phyloP scores from a whole-genome alignment of 2,888 invertebrate species.

The Melinopterus prodromus region DNA sequence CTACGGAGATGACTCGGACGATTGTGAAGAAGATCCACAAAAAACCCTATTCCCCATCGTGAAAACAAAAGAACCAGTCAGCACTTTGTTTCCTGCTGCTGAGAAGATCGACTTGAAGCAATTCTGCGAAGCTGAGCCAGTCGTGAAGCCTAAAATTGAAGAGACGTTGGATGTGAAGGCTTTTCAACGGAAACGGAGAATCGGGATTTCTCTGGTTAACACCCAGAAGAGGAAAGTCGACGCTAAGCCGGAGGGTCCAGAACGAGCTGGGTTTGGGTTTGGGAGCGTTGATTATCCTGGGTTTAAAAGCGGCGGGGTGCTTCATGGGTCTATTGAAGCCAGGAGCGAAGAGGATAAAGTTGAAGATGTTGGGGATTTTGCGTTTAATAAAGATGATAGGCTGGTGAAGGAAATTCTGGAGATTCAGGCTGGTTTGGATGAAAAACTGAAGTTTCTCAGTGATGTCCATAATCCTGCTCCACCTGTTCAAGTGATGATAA shows the following conservation, averaged over 20 bases:
- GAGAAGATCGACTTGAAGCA: constrained; percentile 57
- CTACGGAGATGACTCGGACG: constrained; percentile 65
- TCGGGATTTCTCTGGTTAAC: constrained; percentile 62
- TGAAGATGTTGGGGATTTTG: constrained; percentile 18
- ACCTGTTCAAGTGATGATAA: constrained; percentile 68
- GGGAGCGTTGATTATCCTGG: constrained; percentile 47
- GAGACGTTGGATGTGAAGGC: constrained; percentile 58
- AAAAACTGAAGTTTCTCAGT: constrained; percentile 67
- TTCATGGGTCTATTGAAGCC: constrained; percentile 50
- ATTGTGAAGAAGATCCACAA: constrained; percentile 55
- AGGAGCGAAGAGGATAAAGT: constrained; percentile 19
- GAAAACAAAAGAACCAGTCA: constrained; percentile 39
- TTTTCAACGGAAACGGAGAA: constrained; percentile 65
- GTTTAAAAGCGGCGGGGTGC: constrained; percentile 58
- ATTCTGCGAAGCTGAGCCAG: constrained; percentile 43
- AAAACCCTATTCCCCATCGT: constrained; percentile 36
- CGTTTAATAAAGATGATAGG: constrained; percentile 37
- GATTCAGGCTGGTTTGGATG: constrained; percentile 62
- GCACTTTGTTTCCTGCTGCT: constrained; percentile 62
- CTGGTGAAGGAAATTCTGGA: constrained; percentile 54
- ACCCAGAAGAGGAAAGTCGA: constrained; percentile 43
- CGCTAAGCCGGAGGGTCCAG: constrained; percentile 47
- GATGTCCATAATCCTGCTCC: constrained; percentile 65
- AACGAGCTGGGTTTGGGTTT: constrained; percentile 56
- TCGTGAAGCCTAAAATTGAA: constrained; percentile 13